Base-by-base conservation (phyloP, 2,797 vertebrate species). In the Chrysocyon brachyurus region DNA sequence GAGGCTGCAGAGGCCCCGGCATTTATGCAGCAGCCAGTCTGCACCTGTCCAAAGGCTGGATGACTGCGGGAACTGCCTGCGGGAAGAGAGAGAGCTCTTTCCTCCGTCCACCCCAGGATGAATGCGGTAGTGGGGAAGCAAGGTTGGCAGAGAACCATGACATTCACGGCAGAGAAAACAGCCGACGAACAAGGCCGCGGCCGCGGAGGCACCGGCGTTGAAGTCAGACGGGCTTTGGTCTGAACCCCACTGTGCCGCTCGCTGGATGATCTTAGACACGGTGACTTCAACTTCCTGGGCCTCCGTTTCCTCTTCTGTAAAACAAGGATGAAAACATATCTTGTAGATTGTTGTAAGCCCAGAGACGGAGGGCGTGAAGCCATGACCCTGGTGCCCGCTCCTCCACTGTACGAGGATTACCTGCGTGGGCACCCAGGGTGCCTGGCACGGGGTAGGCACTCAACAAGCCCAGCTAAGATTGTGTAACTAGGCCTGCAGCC, bases 381-480 rank as follows among this genome's bases (percentile, higher is more conserved):
- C 28, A 12, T 46, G 28, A 11, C 19, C 21, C 52, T 7, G n/a
- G 22, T 52, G 52, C 31, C 11, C 11, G 59, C 3, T 5, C 73
- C 87, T 5, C 8, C 0, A 1, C 19, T 26, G 1, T 7, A 6
- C 6, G 1, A 33, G 40, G 46, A 11, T 54, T 11, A n/a, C 8
- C 3, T 1, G 70, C 2, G 21, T 24, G 10, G 87, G 9, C 14
- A 0, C 6, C 10, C 5, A 2, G 10, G 26, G 19, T 5, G 0
- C 59, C 21, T 12, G 46, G 46, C 10, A 21, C 4, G 1, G 4
- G 3, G n/a, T 40, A 17, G 40, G 54, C 1, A 1, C 86, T 9
- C 54, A 2, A 2, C 17, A 9, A 0, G 1, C 12, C 36, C 68
- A 9, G 24, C 33, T 8, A 28, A 72, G 56, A 31, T 12, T 7